Evolutionary conservation across 2,113 vertebrate species (phyloP).

Genomic region (Trichechus manatus): DNA sequence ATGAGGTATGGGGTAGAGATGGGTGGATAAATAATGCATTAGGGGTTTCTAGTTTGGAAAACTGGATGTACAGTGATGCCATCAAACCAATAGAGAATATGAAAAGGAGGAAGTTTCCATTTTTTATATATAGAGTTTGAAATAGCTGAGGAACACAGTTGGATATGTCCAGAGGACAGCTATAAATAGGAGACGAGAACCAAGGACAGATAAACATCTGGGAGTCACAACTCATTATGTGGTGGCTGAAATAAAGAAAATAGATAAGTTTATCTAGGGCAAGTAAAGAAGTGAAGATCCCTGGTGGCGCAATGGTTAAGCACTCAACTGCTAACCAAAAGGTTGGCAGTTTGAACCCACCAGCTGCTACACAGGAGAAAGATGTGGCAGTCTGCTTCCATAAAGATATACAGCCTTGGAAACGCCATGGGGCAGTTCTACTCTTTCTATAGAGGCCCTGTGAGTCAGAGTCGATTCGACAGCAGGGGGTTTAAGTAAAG

Average conservation of each 20-base stretch:
- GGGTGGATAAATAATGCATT: background rate
- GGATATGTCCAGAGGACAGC: background rate
- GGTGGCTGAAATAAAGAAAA: slow-evolving; percentile 27
- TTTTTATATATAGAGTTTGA: background rate
- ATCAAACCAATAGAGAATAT: background rate
- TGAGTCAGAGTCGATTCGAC: too few species aligned
- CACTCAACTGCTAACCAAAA: too few species aligned
- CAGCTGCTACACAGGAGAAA: too few species aligned
- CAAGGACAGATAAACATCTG: slow-evolving; percentile 17
- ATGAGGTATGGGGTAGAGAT: background rate
- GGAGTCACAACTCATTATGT: background rate
- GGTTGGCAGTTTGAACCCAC: too few species aligned
- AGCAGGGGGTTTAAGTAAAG: too few species aligned
- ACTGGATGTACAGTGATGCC: background rate
- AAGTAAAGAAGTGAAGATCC: background rate
- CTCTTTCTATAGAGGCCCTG: too few species aligned
- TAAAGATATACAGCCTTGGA: too few species aligned
- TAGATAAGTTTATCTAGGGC: background rate
- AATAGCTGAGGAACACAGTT: background rate
- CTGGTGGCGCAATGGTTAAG: too few species aligned
- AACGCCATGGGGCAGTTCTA: too few species aligned
- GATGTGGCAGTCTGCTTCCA: too few species aligned
- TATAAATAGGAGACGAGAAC: background rate
- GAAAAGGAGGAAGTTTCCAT: background rate
- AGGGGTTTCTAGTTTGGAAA: slow-evolving; percentile 37